Evolutionary conservation across 2,888 invertebrate genomes (phyloP).

Genomic region (Margaritifera margaritifera): DNA sequence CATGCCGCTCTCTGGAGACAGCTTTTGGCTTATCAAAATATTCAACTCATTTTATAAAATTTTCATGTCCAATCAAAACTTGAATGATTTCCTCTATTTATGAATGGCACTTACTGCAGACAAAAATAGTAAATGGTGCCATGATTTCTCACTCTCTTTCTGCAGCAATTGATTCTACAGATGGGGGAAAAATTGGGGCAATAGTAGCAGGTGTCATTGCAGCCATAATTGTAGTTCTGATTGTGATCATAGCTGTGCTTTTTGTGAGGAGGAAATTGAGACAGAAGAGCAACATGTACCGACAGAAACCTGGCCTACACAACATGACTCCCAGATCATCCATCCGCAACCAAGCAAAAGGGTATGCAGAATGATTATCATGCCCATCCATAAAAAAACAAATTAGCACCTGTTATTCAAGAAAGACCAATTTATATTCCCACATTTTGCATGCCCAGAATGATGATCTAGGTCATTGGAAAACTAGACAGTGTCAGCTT

Average conservation of each 20-base stretch:
- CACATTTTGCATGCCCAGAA: no score
- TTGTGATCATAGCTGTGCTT: constrained; percentile 40
- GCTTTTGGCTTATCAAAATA: no score
- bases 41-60: no score
- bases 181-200: constrained; percentile 32
- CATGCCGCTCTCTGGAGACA: no score
- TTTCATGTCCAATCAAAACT: no score
- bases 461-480: no score
- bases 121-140: neutral
- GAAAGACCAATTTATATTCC: no score
- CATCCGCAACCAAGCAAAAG: constrained; percentile 17
- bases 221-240: constrained; percentile 31
- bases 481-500: no score
- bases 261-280: constrained; percentile 37
- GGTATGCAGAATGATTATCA: no score
- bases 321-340: constrained; percentile 24
- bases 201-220: constrained; percentile 43
- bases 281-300: constrained; percentile 45
- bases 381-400: no score
- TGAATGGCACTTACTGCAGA: neutral
- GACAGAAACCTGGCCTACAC: constrained; percentile 29
- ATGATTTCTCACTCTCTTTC: constrained; percentile 5
- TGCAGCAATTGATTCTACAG: constrained; percentile 25
- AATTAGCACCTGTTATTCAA: no score
- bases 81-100: no score